phyloP scores from a whole-genome alignment of 2,888 invertebrate species.

The Machimus atricapillus region DNA sequence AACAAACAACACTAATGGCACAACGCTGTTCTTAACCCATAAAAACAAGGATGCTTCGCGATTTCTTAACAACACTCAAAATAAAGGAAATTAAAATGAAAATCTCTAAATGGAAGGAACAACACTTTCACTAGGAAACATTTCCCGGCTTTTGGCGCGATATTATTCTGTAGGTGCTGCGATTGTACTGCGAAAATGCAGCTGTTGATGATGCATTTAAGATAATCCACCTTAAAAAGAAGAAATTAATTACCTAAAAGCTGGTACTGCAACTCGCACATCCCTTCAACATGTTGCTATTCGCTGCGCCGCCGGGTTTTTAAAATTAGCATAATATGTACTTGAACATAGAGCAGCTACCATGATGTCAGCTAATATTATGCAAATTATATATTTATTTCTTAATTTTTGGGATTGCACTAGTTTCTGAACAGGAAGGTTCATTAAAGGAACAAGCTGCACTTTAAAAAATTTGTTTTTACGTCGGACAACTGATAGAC shows the following conservation, averaged over 20 bases:
- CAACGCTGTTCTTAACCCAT: constrained; percentile 21
- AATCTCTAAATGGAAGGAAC: constrained; percentile 4
- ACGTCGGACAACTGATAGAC: not conserved
- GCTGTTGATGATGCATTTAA: constrained; percentile 19
- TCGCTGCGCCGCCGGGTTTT: not conserved
- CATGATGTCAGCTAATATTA: not conserved
- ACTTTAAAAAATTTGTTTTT: not conserved
- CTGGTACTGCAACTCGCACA: not conserved
- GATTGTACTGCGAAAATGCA: not conserved
- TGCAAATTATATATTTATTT: not conserved
- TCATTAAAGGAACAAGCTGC: not conserved
- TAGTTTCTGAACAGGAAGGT: not conserved
- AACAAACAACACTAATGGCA: not conserved
- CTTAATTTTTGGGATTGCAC: not conserved
- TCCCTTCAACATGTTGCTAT: constrained; percentile 17
- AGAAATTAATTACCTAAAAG: not conserved
- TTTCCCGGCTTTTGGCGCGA: not conserved
- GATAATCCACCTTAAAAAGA: constrained; percentile 29
- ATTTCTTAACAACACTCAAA: not conserved
- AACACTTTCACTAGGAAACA: constrained; percentile 20
- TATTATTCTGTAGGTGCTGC: not conserved
- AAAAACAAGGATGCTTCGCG: not conserved
- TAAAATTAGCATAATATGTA: not conserved
- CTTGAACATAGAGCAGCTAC: not conserved
- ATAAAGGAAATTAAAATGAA: not conserved